Evolutionary conservation across 2,888 invertebrate genomes (phyloP).

Genomic region (Portevinia maculata): DNA sequence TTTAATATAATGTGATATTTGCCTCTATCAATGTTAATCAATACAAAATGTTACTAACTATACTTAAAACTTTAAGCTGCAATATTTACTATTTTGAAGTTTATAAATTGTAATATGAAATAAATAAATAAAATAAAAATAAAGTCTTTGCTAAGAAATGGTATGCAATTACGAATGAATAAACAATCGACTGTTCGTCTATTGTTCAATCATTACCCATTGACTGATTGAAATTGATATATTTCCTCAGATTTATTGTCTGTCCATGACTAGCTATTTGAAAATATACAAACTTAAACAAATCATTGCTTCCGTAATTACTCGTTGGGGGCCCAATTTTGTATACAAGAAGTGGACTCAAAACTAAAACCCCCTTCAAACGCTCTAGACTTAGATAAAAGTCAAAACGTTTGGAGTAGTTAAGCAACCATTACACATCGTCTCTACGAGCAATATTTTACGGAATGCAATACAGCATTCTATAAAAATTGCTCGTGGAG

Average conservation of each 20-base stretch:
- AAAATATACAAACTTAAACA: background rate
- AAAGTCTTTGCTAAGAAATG: too few relatives aligned
- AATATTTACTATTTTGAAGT: too few relatives aligned
- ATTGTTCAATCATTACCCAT: constrained; percentile 12
- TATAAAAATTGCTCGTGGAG: background rate
- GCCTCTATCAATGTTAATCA: too few relatives aligned
- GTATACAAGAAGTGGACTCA: constrained; percentile 2
- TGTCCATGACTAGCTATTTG: constrained; percentile 20
- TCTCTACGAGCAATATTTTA: too few relatives aligned
- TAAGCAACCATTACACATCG: background rate
- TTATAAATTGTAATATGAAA: too few relatives aligned
- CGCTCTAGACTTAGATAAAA: constrained; percentile 9
- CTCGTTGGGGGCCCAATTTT: constrained; percentile 27
- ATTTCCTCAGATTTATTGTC: constrained; percentile 15
- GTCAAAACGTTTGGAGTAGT: background rate
- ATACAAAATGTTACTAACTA: too few relatives aligned
- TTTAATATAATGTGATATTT: too few relatives aligned
- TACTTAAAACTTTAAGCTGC: too few relatives aligned
- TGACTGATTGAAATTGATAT: constrained; percentile 25
- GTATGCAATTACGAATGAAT: background rate
- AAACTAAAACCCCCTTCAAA: background rate
- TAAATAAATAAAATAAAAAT: too few relatives aligned
- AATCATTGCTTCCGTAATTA: background rate
- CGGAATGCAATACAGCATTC: too few relatives aligned
- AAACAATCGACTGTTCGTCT: background rate